Percentiles rank a stretch among this genome's conserved stretches.
phyloP scores from a whole-genome alignment of 2,888 invertebrate genomes.

The Dynastes maya region DNA sequence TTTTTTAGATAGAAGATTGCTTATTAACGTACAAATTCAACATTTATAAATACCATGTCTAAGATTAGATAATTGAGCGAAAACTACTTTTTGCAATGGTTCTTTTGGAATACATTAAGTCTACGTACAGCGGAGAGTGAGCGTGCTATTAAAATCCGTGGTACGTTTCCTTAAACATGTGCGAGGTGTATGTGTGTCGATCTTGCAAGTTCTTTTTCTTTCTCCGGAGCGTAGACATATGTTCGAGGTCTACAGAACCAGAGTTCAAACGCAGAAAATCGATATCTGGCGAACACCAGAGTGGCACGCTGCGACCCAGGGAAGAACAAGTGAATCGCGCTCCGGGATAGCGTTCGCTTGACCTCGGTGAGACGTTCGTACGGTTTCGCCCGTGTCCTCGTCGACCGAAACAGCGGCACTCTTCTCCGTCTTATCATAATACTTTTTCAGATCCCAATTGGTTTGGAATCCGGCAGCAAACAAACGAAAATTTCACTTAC shows the following conservation, averaged over 20 bases:
- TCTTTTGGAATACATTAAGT: neutral
- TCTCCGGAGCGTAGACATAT: conserved; percentile 8
- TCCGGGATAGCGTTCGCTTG: conserved; percentile 15
- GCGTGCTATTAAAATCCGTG: neutral
- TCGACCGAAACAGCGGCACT: neutral
- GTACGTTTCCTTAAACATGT: conserved; percentile 7
- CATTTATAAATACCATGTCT: too few relatives aligned
- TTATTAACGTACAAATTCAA: too few relatives aligned
- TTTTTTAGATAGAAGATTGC: too few relatives aligned
- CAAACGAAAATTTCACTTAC: conserved; percentile 20
- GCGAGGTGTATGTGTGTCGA: neutral
- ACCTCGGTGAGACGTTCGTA: neutral
- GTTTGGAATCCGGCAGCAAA: conserved; percentile 8
- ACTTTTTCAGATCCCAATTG: conserved; percentile 8
- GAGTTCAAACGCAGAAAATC: conserved; percentile 19
- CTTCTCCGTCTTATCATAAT: conserved; percentile 1
- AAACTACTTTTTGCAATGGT: too few relatives aligned
- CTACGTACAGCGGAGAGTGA: too few relatives aligned
- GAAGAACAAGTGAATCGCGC: conserved; percentile 20
- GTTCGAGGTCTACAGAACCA: conserved; percentile 18
- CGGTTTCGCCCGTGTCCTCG: neutral
- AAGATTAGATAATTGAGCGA: too few relatives aligned
- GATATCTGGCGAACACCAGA: conserved; percentile 17
- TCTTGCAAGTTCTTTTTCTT: conserved; percentile 1
- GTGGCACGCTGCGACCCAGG: conserved; percentile 10